A percentile compares a stretch with the other conserved stretches of the same genome.
Conservation (phyloP, 2,888 invertebrate genomes). For the Stenoptilia bipunctidactyla region DNA sequence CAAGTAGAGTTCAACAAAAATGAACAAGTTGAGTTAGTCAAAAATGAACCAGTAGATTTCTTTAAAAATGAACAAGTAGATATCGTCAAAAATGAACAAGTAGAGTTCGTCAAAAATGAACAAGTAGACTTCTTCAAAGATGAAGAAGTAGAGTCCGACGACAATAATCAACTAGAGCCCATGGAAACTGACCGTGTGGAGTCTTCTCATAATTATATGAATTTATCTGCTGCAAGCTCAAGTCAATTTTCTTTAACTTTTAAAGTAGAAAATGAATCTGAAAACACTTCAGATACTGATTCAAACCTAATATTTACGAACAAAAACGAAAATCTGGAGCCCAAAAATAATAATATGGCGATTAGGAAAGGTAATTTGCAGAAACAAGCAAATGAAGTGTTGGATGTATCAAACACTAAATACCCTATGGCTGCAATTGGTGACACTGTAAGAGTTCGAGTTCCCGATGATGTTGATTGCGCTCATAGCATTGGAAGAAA, state of each 20-base stretch:
- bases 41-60: too few species aligned
- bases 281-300: too few species aligned
- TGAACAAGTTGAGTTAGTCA: too few species aligned
- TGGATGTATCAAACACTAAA: slow-evolving; percentile 6
- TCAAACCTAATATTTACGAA: too few species aligned
- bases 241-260: too few species aligned
- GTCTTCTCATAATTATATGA: not conserved
- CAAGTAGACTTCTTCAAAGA: too few species aligned
- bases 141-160: too few species aligned
- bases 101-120: too few species aligned
- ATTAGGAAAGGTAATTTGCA: not conserved
- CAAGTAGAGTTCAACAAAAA: slow-evolving; percentile 1
- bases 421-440: slow-evolving; percentile 6
- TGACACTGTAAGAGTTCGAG: slow-evolving; percentile 4
- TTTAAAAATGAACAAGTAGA: too few species aligned
- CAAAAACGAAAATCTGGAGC: not conserved
- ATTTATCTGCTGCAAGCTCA: slow-evolving; percentile 3
- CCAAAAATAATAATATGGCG: not conserved
- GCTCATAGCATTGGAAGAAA: slow-evolving; percentile 4
- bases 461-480: slow-evolving; percentile 10
- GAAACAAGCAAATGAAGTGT: slow-evolving; percentile 7
- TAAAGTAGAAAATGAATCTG: too few species aligned
- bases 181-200: slow-evolving; percentile 3
- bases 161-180: not conserved
- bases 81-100: slow-evolving; percentile 2